These are phyloP conservation scores for Drosophila elegans DNA, from an alignment of 1,140 invertebrate genomes.

Conservation along the genomic window DNA sequence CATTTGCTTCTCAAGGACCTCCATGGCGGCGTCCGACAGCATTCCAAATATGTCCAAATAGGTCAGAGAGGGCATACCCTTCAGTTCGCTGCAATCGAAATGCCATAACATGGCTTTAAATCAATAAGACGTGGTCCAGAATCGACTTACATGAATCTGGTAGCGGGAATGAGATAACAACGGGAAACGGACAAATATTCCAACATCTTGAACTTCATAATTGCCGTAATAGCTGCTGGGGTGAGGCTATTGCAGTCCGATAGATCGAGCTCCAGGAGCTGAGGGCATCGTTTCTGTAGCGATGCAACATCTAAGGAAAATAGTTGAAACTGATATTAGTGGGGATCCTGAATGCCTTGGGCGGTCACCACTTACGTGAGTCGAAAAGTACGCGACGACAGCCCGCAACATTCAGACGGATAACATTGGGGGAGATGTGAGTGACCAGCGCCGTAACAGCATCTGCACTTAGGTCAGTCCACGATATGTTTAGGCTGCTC, in stretches of 20 bases:
- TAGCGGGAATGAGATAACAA: slow-evolving; percentile 91
- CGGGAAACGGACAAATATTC: slow-evolving; percentile 93
- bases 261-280: slow-evolving; percentile 93
- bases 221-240: slow-evolving; percentile 86
- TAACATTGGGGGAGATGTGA: slow-evolving; percentile 88
- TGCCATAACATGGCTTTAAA: not conserved
- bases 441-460: slow-evolving; percentile 88
- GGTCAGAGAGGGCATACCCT: slow-evolving; percentile 86
- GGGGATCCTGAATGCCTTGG: not conserved
- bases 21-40: slow-evolving; percentile 87
- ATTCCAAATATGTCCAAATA: slow-evolving; percentile 92
- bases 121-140: not conserved
- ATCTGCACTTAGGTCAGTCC: slow-evolving; percentile 89
- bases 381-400: slow-evolving; percentile 91
- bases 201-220: slow-evolving; percentile 89
- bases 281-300: slow-evolving; percentile 88
- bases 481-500: slow-evolving; percentile 91
- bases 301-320: slow-evolving; percentile 87
- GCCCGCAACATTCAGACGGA: slow-evolving; percentile 92
- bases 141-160: slow-evolving; percentile 87
- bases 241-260: slow-evolving; percentile 93
- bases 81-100: slow-evolving; percentile 85
- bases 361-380: slow-evolving; percentile 87
- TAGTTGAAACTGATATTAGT: not conserved
- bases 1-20: slow-evolving; percentile 85